Percentiles rank a stretch among this genome's conserved stretches.
These are phyloP conservation scores for Amphiduros pacificus DNA, from an alignment of 2,888 invertebrate species.

Conservation along the genomic window DNA sequence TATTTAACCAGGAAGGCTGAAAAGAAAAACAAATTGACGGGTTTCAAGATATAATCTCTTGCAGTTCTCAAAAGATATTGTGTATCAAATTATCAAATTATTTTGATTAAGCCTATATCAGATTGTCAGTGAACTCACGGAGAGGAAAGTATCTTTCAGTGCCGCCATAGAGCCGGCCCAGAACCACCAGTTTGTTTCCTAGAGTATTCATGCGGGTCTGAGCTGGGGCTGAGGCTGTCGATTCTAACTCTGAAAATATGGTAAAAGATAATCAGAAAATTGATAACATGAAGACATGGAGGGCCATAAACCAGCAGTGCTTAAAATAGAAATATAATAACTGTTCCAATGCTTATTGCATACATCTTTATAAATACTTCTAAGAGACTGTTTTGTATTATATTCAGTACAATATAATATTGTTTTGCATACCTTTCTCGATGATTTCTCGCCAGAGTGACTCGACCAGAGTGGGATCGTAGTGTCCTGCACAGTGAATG, in stretches of 20 bases:
- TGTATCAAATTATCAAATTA: background rate
- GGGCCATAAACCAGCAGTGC: no score
- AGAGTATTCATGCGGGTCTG: slow-evolving; percentile 62
- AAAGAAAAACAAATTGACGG: slow-evolving; percentile 22
- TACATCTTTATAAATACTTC: no score
- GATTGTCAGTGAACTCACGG: slow-evolving; percentile 66
- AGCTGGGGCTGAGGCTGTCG: slow-evolving; percentile 16
- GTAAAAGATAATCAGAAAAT: no score
- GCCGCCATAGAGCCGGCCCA: slow-evolving; percentile 78
- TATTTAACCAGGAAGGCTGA: slow-evolving; percentile 58
- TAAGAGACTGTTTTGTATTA: no score
- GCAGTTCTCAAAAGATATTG: background rate
- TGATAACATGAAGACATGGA: no score
- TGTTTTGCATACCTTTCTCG: slow-evolving; percentile 61
- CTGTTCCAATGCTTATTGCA: no score
- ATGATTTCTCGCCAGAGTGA: slow-evolving; percentile 87
- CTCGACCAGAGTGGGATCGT: slow-evolving; percentile 84
- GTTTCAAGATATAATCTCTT: no score
- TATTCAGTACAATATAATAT: no score
- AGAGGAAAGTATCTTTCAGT: slow-evolving; percentile 87
- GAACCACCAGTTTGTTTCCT: slow-evolving; percentile 70
- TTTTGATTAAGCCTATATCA: background rate
- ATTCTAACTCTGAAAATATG: slow-evolving; percentile 43
- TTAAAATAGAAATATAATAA: no score
- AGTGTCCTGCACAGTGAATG: slow-evolving; percentile 90